These are phyloP conservation scores for Pandemis heparana DNA, from an alignment of 2,888 invertebrate genomes.

Conservation along the genomic window DNA sequence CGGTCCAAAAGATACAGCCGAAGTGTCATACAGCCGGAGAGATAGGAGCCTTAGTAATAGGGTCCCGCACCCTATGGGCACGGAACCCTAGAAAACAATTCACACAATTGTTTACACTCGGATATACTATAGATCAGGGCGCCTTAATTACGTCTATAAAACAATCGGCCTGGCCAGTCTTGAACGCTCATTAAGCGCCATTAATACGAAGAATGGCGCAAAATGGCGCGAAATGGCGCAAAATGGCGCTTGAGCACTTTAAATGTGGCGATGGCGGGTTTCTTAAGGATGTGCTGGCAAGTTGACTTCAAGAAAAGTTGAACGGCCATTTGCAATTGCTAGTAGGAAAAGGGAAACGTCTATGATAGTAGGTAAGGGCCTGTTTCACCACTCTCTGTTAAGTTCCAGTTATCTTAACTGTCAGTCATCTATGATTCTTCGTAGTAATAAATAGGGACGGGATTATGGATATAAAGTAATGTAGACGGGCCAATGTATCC, in stretches of 20 bases:
- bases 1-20: too few relatives aligned
- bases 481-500: too few relatives aligned
- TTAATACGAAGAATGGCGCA: conserved; percentile 69
- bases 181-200: conserved; percentile 78
- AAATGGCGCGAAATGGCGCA: conserved; percentile 61
- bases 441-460: too few relatives aligned
- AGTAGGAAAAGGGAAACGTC: neutral
- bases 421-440: too few relatives aligned
- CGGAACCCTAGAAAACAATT: conserved; percentile 57
- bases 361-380: too few relatives aligned
- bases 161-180: conserved; percentile 73
- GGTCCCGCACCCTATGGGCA: neutral
- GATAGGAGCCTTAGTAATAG: too few relatives aligned
- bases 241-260: conserved; percentile 45
- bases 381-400: too few relatives aligned
- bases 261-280: neutral
- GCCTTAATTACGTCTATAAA: conserved; percentile 81
- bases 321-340: neutral
- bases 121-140: conserved; percentile 67
- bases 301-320: neutral
- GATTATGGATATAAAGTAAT: too few relatives aligned
- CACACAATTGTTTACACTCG: conserved; percentile 61
- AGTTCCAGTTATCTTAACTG: too few relatives aligned
- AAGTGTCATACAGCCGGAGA: too few relatives aligned
- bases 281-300: neutral